These are phyloP conservation scores for Pithys albifrons DNA, from an alignment of 2,113 vertebrate species.

Conservation along the genomic window DNA sequence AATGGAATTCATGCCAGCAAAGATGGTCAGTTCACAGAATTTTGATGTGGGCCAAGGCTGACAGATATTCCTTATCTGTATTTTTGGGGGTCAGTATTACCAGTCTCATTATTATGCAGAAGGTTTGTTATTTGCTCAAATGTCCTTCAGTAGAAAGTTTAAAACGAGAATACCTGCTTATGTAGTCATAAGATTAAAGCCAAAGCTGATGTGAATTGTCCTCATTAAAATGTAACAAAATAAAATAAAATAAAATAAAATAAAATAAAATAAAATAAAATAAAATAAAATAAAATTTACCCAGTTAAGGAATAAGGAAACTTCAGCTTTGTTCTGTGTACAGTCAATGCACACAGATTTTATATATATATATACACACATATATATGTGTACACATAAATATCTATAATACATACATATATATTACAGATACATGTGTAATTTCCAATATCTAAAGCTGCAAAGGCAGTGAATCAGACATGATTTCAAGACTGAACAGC, in stretches of 20 bases:
- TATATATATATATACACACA: no score
- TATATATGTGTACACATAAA: accelerated
- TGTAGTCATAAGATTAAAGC: neutral
- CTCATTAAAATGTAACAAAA: neutral
- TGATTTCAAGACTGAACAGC: neutral
- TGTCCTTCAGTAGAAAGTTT: neutral
- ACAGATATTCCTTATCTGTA: neutral
- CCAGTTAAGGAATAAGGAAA: neutral
- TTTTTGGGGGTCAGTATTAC: accelerated
- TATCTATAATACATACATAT: neutral
- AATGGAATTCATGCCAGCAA: neutral
- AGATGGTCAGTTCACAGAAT: neutral
- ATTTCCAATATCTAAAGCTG: neutral
- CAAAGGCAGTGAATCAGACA: neutral
- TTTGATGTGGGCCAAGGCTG: neutral
- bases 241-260: neutral
- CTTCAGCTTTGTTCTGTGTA: neutral
- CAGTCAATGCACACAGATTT: neutral
- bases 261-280: neutral
- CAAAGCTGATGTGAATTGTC: neutral
- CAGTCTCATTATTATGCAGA: neutral
- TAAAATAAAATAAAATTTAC: neutral
- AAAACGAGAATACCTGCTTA: neutral
- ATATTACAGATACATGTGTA: neutral
- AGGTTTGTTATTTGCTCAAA: neutral